Evolutionary conservation across 2,888 invertebrate species (phyloP).

Genomic region (Epistrophe grossulariae): DNA sequence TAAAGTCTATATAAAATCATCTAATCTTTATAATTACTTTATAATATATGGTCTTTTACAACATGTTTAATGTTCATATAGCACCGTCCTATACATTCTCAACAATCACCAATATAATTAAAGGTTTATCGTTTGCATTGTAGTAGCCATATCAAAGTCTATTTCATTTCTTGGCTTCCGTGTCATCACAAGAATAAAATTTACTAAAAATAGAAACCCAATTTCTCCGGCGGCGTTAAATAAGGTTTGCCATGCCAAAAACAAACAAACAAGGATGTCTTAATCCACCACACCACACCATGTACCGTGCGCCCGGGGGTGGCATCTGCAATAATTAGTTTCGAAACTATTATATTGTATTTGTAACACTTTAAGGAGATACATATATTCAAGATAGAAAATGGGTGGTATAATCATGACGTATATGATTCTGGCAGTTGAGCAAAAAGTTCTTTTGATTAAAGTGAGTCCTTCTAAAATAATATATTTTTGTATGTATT

Average conservation of each 20-base stretch:
- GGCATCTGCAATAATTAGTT: slow-evolving; percentile 55
- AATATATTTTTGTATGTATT: neutral
- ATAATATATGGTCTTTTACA: neutral
- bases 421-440: slow-evolving; percentile 30
- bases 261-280: slow-evolving; percentile 23
- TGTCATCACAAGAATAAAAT: neutral
- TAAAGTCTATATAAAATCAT: neutral
- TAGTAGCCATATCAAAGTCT: slow-evolving; percentile 40
- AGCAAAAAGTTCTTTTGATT: slow-evolving; percentile 4
- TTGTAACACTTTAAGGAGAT: slow-evolving; percentile 34
- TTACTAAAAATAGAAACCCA: slow-evolving; percentile 19
- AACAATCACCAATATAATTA: neutral
- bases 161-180: slow-evolving; percentile 12
- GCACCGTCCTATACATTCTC: neutral
- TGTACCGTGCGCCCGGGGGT: neutral
- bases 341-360: slow-evolving; percentile 43
- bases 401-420: neutral
- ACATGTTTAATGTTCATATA: neutral
- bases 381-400: slow-evolving; percentile 14
- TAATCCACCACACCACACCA: neutral
- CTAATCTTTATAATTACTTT: neutral
- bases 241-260: slow-evolving; percentile 13
- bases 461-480: slow-evolving; percentile 13
- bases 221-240: neutral
- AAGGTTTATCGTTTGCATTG: neutral